Conservation (phyloP, 2,888 invertebrate species). For the Drosophila sordidula region DNA sequence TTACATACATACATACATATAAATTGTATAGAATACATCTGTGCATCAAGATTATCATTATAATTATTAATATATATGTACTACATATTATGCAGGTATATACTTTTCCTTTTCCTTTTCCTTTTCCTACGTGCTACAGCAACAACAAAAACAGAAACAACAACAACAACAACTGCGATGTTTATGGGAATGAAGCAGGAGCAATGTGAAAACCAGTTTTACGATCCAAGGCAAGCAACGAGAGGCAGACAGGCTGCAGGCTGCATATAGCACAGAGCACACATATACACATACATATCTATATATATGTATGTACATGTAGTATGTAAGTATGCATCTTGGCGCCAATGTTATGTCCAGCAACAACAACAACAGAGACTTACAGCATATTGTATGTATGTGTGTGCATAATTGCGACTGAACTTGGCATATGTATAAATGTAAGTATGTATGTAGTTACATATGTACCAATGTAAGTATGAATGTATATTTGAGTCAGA, state of each 20-base stretch:
- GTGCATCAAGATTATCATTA: conserved; percentile 1
- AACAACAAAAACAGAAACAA: conserved; percentile 20
- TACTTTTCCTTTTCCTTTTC: conserved; percentile 78
- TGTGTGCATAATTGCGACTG: conserved; percentile 1
- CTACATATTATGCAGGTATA: conserved; percentile 12
- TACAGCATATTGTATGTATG: conserved; percentile 13
- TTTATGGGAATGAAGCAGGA: conserved; percentile 51
- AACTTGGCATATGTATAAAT: conserved; percentile 1
- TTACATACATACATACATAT: conserved; percentile 7
- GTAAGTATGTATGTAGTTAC: neutral
- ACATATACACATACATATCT: conserved; percentile 12
- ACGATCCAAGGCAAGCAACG: conserved; percentile 55
- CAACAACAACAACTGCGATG: conserved; percentile 24
- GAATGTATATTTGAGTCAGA: conserved; percentile 6
- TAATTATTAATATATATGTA: conserved; percentile 1
- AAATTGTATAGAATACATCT: conserved; percentile 9
- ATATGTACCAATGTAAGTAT: neutral
- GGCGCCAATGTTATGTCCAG: conserved; percentile 38
- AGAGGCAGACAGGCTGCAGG: conserved; percentile 28
- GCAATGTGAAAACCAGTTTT: conserved; percentile 64
- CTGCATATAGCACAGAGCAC: conserved; percentile 47
- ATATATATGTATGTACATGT: neutral
- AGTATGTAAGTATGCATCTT: conserved; percentile 1
- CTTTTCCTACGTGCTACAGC: conserved; percentile 56
- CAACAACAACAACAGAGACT: conserved; percentile 19